Base-by-base conservation (phyloP, 23 tunicate species). In the Clavelina lepadiformis region DNA sequence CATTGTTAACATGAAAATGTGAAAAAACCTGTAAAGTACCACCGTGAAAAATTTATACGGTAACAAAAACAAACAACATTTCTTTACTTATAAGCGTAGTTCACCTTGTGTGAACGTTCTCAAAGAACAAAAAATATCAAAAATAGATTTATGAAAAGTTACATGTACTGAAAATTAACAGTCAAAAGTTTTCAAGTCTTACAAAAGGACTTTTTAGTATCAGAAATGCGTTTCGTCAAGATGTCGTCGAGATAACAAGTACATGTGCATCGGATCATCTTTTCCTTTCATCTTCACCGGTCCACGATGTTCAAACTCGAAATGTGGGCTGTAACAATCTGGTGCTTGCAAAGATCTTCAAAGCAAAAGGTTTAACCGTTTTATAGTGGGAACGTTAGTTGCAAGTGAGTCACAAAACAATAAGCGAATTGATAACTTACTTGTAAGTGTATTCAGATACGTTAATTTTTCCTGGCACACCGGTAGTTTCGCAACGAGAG, bases 401-500 rank as follows among this genome's bases (percentile, higher is more conserved):
- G 11, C 15, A 41, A 8, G 49, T 41, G 13, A 41, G 13, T 41
- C 15, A 8, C 11, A 41, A 41, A 15, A 15, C 15, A 15, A 11
- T 15, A 8, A 8, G 49, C 11, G 11, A 15, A 41, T 41, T 8
- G 6, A 53, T 6, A 6, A 53, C 22, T 68, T 67, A 89, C 97
- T 73, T 76, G 71, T 89, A 75, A 15, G 97, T 76, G 44, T 58
- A 75, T 55, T 89, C 97, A 15, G 97, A 89, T 4, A 89, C 89
- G 50, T 89, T 89, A 23, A 89, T 89, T 63, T 75, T 50, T 23
- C 97, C 97, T 2, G 83, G 53, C 19, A 73, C 36, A 24, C 97
- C 97, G n/a, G 97, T 89, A 3, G 97, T 81, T 57, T 89, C 97
- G 55, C 97, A 89, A 33, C 97, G 65, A 6, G 97, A 89, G 3